Evolutionary conservation across 1,140 invertebrate species (phyloP).

Genomic region (Drosophila nikananu): DNA sequence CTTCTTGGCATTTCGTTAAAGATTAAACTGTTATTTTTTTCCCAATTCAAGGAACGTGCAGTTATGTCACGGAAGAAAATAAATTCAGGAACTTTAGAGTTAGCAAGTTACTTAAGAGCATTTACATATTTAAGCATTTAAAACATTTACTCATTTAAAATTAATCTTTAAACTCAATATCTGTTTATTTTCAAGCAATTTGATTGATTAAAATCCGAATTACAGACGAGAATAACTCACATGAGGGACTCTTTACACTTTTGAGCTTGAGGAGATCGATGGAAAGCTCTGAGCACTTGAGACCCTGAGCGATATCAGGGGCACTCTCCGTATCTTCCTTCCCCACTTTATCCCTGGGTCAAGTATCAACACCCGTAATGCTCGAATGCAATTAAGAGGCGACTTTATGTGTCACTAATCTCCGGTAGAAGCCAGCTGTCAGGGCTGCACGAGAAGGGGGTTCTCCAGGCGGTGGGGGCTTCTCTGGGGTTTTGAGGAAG

Average conservation of each 20-base stretch:
- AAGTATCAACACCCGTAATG: slow-evolving; percentile 61
- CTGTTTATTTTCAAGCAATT: neutral
- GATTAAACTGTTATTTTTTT: slow-evolving; percentile 2
- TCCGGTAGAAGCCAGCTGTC: slow-evolving; percentile 41
- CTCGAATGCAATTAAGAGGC: slow-evolving; percentile 75
- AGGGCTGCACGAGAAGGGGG: neutral
- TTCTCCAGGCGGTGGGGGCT: neutral
- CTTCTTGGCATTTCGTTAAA: slow-evolving; percentile 1
- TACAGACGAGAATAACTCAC: neutral
- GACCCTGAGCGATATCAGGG: slow-evolving; percentile 5
- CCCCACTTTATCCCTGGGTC: slow-evolving; percentile 21
- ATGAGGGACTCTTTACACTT: slow-evolving; percentile 36
- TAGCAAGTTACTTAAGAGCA: neutral
- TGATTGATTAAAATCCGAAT: slow-evolving; percentile 19
- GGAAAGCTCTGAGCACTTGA: slow-evolving; percentile 17
- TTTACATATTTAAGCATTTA: neutral
- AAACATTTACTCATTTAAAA: neutral
- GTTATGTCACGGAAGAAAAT: neutral
- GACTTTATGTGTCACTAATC: slow-evolving; percentile 79
- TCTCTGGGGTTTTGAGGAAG: slow-evolving; percentile 4
- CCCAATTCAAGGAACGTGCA: neutral
- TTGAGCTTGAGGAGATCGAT: slow-evolving; percentile 19
- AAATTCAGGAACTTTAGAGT: neutral
- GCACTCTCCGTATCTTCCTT: slow-evolving; percentile 15
- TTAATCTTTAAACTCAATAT: neutral